These are phyloP conservation scores for Glandiceps talaboti DNA, from an alignment of 53 echinoderm and acorn worm species.

Conservation along the genomic window DNA sequence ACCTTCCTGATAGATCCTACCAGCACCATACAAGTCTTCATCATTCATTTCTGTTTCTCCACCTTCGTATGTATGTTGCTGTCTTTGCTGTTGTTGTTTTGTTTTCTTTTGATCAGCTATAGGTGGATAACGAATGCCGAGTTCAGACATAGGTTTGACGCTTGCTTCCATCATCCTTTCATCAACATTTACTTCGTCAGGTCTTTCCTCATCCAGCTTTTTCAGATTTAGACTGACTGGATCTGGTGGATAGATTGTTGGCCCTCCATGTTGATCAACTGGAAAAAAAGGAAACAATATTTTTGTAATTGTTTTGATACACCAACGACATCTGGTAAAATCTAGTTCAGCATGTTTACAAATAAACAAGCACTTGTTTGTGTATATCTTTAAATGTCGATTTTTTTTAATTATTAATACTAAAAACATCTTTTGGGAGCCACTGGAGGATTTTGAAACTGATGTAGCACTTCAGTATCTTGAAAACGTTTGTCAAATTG, in stretches of 20 bases:
- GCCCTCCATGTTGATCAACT: neutral
- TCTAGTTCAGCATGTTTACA: too few species aligned
- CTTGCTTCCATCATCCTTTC: neutral
- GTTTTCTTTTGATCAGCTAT: neutral
- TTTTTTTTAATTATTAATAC: too few species aligned
- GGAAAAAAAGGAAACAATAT: neutral
- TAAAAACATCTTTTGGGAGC: too few species aligned
- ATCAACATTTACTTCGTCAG: neutral
- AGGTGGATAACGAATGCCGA: too few species aligned
- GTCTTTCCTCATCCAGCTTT: neutral
- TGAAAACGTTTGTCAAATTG: too few species aligned
- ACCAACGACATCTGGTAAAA: too few species aligned
- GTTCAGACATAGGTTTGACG: neutral
- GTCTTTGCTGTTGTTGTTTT: neutral
- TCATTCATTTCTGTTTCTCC: neutral
- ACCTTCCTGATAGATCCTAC: neutral
- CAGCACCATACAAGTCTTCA: neutral
- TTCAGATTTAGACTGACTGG: neutral
- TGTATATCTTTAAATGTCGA: too few species aligned
- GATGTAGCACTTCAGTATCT: too few species aligned
- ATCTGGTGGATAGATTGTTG: neutral
- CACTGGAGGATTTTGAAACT: too few species aligned
- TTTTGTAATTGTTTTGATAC: too few species aligned
- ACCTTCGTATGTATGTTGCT: neutral
- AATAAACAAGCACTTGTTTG: too few species aligned